Evolutionary conservation across 2,888 invertebrate genomes (phyloP).

Genomic region (Sinelater perroti): DNA sequence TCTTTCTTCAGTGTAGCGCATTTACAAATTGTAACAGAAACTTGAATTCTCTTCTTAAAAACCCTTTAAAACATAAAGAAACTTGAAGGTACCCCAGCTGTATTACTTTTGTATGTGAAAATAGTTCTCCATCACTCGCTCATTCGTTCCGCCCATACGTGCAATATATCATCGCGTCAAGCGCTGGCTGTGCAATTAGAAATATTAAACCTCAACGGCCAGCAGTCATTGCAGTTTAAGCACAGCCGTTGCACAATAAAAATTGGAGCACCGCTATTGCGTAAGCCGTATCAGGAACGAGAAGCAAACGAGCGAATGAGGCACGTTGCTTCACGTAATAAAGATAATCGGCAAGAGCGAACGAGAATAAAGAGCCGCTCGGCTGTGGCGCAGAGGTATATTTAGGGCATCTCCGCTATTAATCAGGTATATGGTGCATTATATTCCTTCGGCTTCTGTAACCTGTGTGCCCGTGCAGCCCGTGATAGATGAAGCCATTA

Average conservation of each 20-base stretch:
- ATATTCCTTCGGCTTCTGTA: slow-evolving; percentile 39
- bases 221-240: not conserved
- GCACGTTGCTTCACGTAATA: slow-evolving; percentile 40
- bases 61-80: no score
- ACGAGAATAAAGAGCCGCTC: slow-evolving; percentile 42
- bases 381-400: slow-evolving; percentile 28
- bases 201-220: not conserved
- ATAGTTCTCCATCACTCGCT: no score
- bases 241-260: slow-evolving; percentile 10
- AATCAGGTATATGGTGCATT: slow-evolving; percentile 46
- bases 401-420: slow-evolving; percentile 48
- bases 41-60: no score
- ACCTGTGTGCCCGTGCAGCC: slow-evolving; percentile 49
- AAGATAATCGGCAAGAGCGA: slow-evolving; percentile 28
- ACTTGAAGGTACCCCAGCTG: no score
- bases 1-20: no score
- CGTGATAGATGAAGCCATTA: slow-evolving; percentile 53
- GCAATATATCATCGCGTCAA: no score
- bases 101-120: no score
- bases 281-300: not conserved
- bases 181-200: no score
- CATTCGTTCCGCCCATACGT: no score
- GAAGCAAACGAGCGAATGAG: slow-evolving; percentile 24
- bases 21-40: no score
- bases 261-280: slow-evolving; percentile 22